Conservation (phyloP, 2,113 vertebrate genomes). For the Gobio gobio region DNA sequence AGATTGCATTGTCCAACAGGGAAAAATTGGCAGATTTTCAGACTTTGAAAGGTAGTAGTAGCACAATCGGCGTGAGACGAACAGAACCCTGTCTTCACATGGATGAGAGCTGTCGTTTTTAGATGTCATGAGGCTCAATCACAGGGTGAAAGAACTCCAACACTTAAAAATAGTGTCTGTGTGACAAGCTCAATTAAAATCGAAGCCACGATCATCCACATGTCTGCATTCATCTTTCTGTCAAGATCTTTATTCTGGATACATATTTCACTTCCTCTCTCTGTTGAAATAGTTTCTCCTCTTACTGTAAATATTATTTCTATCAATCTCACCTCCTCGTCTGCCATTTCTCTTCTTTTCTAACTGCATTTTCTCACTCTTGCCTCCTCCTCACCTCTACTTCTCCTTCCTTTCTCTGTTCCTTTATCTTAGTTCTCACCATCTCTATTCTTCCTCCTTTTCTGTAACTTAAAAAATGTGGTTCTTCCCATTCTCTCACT, state of each 20-base stretch:
- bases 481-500: neutral
- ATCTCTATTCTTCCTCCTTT: constrained; percentile 47
- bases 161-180: constrained; percentile 82
- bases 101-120: neutral
- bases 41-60: neutral
- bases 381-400: neutral
- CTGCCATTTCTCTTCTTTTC: constrained; percentile 7
- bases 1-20: neutral
- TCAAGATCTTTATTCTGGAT: constrained; percentile 85
- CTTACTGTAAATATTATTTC: constrained; percentile 9
- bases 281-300: constrained; percentile 83
- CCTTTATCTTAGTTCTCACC: constrained; percentile 21
- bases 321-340: constrained; percentile 32
- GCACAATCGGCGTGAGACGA: neutral
- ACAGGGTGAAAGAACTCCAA: constrained; percentile 86
- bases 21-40: neutral
- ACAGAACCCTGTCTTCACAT: neutral
- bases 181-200: constrained; percentile 58
- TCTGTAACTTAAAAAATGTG: neutral
- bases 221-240: constrained; percentile 90
- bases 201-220: constrained; percentile 64
- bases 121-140: constrained; percentile 77
- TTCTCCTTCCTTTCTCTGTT: constrained; percentile 34
- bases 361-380: neutral
- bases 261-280: constrained; percentile 88